A percentile compares a stretch with the other conserved stretches of the same genome.
Evolutionary conservation across 2,797 vertebrate species (phyloP).

Genomic region (Lutjanus campechanus): DNA sequence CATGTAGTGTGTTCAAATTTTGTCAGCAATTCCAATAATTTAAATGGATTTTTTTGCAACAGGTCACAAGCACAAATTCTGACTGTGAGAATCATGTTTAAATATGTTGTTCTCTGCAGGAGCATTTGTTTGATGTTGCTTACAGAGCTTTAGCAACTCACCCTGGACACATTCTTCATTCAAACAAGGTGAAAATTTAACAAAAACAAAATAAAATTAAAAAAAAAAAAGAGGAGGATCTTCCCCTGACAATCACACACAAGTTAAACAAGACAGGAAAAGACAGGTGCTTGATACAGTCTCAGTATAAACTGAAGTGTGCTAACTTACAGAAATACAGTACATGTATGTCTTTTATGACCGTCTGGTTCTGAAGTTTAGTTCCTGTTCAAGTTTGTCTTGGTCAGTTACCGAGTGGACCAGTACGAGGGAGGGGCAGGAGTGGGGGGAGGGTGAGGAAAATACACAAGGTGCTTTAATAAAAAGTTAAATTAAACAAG

Average conservation of each 20-base stretch:
- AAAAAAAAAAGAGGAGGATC: neutral
- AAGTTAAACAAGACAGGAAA: conserved; percentile 38
- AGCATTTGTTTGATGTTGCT: conserved; percentile 8
- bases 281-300: conserved; percentile 47
- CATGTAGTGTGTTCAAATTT: neutral
- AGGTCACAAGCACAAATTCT: conserved; percentile 5
- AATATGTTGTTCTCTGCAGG: conserved; percentile 19
- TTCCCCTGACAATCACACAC: conserved; percentile 23
- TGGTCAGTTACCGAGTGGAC: conserved; percentile 35
- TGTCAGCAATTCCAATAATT: neutral
- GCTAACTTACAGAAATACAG: conserved; percentile 58
- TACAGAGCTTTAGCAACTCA: conserved; percentile 54
- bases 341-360: conserved; percentile 24
- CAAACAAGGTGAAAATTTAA: conserved; percentile 18
- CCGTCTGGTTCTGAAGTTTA: conserved; percentile 48
- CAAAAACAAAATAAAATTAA: neutral
- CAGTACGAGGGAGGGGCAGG: neutral
- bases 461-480: conserved; percentile 67
- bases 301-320: conserved; percentile 47
- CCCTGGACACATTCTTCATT: conserved; percentile 35
- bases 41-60: neutral
- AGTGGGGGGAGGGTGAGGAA: neutral
- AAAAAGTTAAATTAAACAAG: conserved; percentile 44
- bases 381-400: conserved; percentile 54
- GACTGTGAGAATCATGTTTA: conserved; percentile 1